Conservation (phyloP, 2,888 invertebrate species). For the Incurvaria masculella region DNA sequence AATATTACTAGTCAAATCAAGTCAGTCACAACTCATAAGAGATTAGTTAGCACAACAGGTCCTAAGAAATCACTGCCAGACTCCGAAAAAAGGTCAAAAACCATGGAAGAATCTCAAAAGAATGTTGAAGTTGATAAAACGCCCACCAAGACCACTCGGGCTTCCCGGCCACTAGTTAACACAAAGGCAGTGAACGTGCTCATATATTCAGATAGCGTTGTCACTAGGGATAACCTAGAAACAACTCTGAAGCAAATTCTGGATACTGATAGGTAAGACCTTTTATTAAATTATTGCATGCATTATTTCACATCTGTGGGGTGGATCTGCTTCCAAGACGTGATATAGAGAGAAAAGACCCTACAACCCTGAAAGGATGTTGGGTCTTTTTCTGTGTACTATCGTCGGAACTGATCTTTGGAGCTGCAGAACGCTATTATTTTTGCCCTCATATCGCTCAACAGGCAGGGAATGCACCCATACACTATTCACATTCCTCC, state of each 20-base stretch:
- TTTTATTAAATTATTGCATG: not conserved
- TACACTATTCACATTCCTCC: too few species aligned
- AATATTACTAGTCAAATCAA: slow-evolving; percentile 53
- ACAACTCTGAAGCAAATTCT: slow-evolving; percentile 65
- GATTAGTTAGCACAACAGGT: slow-evolving; percentile 43
- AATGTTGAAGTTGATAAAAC: slow-evolving; percentile 29
- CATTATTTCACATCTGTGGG: too few species aligned
- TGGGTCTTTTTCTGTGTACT: too few species aligned
- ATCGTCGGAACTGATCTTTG: too few species aligned
- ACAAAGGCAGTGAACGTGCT: slow-evolving; percentile 77
- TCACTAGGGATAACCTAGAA: slow-evolving; percentile 71
- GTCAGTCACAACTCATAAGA: slow-evolving; percentile 48
- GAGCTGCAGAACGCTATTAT: too few species aligned
- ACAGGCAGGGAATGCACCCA: too few species aligned
- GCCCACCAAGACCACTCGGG: slow-evolving; percentile 38
- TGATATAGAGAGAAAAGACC: too few species aligned
- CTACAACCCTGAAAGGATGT: too few species aligned
- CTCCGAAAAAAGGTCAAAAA: slow-evolving; percentile 26
- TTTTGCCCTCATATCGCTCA: too few species aligned
- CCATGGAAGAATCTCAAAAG: slow-evolving; percentile 30
- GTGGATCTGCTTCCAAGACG: too few species aligned
- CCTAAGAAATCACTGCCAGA: slow-evolving; percentile 38
- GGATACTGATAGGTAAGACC: slow-evolving; percentile 65
- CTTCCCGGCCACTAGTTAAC: slow-evolving; percentile 52
- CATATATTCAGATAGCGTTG: slow-evolving; percentile 75